phyloP scores from a whole-genome alignment of 2,113 vertebrate species.

The Trichechus manatus region DNA sequence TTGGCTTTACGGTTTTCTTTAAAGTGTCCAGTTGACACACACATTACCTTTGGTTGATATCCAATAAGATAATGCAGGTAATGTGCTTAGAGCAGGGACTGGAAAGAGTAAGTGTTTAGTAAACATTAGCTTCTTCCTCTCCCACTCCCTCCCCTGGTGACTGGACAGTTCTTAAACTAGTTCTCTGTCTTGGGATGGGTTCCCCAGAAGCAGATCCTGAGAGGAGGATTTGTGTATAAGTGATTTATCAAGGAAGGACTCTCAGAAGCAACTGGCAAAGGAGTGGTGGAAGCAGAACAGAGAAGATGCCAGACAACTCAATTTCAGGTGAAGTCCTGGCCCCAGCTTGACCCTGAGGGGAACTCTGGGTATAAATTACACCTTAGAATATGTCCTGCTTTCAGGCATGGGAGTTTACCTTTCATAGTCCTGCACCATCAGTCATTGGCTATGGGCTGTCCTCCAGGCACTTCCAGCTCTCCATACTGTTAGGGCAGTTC shows the following conservation, averaged over 20 bases:
- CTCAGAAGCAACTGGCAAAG: not conserved
- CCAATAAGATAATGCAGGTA: not conserved
- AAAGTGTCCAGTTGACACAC: not conserved
- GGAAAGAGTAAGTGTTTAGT: not conserved
- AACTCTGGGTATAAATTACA: not conserved
- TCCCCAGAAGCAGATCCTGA: not conserved
- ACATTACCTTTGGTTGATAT: not conserved
- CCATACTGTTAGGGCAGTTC: not conserved
- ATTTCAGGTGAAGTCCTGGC: not conserved
- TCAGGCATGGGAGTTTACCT: not conserved
- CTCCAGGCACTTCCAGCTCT: not conserved
- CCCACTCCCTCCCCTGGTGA: not conserved
- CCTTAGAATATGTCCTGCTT: not conserved
- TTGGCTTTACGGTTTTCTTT: not conserved
- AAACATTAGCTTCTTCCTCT: constrained; percentile 4
- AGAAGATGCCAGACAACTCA: not conserved
- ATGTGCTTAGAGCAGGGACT: not conserved
- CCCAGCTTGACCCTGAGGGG: not conserved
- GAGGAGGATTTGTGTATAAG: not conserved
- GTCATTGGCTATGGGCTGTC: not conserved
- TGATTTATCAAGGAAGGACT: not conserved
- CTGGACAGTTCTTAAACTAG: not conserved
- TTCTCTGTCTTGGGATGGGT: not conserved
- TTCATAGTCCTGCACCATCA: not conserved
- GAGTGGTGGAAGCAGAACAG: not conserved